A percentile compares a stretch with the other conserved stretches of the same genome.
phyloP scores from a whole-genome alignment of 2,113 vertebrate genomes.

The Corythornis cristatus region DNA sequence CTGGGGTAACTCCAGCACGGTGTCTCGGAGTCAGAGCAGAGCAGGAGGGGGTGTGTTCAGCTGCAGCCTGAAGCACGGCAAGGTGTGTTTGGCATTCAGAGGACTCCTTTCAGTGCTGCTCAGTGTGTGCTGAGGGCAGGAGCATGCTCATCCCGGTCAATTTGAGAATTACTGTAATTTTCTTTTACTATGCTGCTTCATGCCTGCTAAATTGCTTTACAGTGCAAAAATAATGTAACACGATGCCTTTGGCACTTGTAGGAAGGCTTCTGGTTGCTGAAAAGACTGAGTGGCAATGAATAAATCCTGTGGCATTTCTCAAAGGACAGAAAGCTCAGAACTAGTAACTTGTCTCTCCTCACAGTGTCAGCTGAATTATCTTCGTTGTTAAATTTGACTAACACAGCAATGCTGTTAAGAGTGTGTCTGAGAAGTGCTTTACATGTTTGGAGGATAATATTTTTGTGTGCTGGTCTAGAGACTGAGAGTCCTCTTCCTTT shows the following conservation, averaged over 20 bases:
- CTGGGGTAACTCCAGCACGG: background rate
- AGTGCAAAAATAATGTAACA: constrained; percentile 26
- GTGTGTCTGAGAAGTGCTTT: background rate
- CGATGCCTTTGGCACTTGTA: constrained; percentile 9
- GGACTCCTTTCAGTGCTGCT: constrained; percentile 57
- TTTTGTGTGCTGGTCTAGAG: background rate
- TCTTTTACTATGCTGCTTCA: constrained; percentile 40
- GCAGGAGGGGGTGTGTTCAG: constrained; percentile 3
- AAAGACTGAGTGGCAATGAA: constrained; percentile 23
- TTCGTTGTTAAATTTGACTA: background rate
- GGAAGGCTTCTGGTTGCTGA: background rate
- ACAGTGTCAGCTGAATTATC: background rate
- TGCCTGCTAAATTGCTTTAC: constrained; percentile 61
- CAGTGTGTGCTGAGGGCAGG: constrained; percentile 37
- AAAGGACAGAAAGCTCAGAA: constrained; percentile 11
- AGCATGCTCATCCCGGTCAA: constrained; percentile 36
- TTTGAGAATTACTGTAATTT: constrained; percentile 71
- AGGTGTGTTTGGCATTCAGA: constrained; percentile 64
- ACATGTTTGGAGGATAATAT: background rate
- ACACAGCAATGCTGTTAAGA: background rate
- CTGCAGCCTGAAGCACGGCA: constrained; percentile 18
- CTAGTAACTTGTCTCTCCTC: background rate
- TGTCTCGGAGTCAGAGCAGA: background rate
- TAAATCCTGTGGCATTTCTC: background rate
- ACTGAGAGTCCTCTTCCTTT: background rate